A percentile compares a stretch with the other conserved stretches of the same genome.
Conservation (phyloP, 2,888 invertebrate genomes). For the Lissocephala sabroskyi region DNA sequence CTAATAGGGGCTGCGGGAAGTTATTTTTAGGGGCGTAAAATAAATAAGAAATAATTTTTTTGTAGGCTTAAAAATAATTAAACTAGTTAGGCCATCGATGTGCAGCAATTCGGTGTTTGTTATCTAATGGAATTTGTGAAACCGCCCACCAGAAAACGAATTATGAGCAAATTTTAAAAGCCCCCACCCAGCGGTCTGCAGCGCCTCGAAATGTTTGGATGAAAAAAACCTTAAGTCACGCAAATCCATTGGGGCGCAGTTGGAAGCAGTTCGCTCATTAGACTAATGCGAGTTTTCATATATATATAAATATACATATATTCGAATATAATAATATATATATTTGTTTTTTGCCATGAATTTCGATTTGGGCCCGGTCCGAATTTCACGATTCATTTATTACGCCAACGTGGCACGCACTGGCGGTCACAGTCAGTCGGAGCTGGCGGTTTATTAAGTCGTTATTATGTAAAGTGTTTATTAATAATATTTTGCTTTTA, state of each 20-base stretch:
- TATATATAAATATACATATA: no score
- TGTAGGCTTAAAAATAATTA: no score
- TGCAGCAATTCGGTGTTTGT: no score
- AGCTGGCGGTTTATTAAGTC: constrained; percentile 54
- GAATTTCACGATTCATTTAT: constrained; percentile 37
- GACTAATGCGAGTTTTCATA: constrained; percentile 30
- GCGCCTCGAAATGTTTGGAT: no score
- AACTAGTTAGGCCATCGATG: no score
- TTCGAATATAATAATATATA: no score
- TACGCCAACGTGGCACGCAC: no score
- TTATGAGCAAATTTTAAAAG: not conserved
- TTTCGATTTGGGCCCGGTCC: constrained; percentile 20
- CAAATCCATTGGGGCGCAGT: constrained; percentile 33
- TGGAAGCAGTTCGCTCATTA: constrained; percentile 35
- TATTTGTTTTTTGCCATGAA: constrained; percentile 7
- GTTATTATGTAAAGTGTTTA: constrained; percentile 52
- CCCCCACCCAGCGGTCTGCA: not conserved
- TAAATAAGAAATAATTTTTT: no score
- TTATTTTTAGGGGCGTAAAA: no score
- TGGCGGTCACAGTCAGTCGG: no score
- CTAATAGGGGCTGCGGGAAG: no score
- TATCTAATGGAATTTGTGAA: not conserved
- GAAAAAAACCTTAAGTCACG: constrained; percentile 34
- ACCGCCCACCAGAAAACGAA: not conserved
- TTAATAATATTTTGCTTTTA: constrained; percentile 48